These are phyloP conservation scores for Platysternon megacephalum DNA, from an alignment of 2,113 vertebrate species.

Conservation along the genomic window DNA sequence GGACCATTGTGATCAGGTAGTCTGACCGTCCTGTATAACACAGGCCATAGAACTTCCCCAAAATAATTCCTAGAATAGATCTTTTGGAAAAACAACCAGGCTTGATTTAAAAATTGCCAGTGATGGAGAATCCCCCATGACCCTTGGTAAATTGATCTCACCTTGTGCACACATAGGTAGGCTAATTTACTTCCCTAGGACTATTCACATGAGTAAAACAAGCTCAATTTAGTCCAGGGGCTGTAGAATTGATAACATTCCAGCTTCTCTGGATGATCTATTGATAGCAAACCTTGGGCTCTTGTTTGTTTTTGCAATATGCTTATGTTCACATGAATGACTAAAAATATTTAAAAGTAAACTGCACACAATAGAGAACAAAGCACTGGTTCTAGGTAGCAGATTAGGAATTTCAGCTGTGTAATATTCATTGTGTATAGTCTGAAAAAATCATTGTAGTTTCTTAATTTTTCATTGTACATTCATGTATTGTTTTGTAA, in stretches of 20 bases:
- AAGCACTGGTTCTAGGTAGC: background rate
- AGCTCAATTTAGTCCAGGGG: background rate
- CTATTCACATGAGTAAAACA: background rate
- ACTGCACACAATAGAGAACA: background rate
- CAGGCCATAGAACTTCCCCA: background rate
- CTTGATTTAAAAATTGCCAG: background rate
- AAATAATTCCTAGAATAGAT: background rate
- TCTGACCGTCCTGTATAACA: background rate
- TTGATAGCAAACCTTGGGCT: background rate
- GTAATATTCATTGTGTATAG: background rate
- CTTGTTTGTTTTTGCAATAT: background rate
- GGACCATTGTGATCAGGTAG: background rate
- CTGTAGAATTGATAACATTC: background rate
- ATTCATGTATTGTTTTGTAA: background rate
- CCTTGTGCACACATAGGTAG: background rate
- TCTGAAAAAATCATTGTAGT: background rate
- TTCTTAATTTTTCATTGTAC: background rate
- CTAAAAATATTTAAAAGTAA: conserved; percentile 5
- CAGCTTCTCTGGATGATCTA: background rate
- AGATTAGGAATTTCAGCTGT: background rate
- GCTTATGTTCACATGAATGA: background rate
- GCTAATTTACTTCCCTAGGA: background rate
- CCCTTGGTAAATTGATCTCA: background rate
- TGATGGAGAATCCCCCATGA: background rate
- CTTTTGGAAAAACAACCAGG: background rate